phyloP scores from a whole-genome alignment of 2,797 vertebrate genomes.

The Hydrophis major region DNA sequence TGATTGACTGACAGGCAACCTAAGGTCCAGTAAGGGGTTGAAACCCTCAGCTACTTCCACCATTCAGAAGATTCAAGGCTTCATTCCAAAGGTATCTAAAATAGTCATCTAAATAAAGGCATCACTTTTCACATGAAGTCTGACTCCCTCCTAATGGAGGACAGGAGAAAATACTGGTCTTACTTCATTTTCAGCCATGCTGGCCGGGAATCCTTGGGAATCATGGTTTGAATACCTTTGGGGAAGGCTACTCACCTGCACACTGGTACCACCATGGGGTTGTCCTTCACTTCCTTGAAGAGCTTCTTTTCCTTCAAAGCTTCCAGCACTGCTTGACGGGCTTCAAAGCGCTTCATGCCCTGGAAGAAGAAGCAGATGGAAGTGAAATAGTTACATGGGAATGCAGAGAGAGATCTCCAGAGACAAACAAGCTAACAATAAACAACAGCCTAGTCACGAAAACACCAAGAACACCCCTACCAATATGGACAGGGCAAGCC shows the following conservation, averaged over 20 bases:
- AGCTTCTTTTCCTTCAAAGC: slow-evolving; percentile 82
- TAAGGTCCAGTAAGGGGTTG: background rate
- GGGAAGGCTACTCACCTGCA: slow-evolving; percentile 79
- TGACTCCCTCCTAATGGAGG: background rate
- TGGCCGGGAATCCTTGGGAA: background rate
- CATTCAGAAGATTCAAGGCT: background rate
- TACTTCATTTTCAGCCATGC: background rate
- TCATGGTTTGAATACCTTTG: background rate
- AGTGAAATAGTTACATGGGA: rapidly evolving
- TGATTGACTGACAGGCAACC: background rate
- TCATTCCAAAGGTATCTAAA: background rate
- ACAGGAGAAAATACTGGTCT: background rate
- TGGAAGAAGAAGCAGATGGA: slow-evolving; percentile 42
- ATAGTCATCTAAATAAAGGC: background rate
- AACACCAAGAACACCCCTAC: background rate
- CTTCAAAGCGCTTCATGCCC: slow-evolving; percentile 91
- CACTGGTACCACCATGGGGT: slow-evolving; percentile 92
- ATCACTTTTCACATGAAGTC: background rate
- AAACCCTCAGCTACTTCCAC: background rate
- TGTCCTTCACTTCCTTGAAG: slow-evolving; percentile 85
- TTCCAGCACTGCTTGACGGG: slow-evolving; percentile 81
- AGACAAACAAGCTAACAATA: background rate
- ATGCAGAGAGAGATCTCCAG: background rate
- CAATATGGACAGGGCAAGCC: background rate
- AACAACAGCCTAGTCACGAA: background rate